phyloP scores from a whole-genome alignment of 2,797 vertebrate genomes.

The Bovichtus variegatus region DNA sequence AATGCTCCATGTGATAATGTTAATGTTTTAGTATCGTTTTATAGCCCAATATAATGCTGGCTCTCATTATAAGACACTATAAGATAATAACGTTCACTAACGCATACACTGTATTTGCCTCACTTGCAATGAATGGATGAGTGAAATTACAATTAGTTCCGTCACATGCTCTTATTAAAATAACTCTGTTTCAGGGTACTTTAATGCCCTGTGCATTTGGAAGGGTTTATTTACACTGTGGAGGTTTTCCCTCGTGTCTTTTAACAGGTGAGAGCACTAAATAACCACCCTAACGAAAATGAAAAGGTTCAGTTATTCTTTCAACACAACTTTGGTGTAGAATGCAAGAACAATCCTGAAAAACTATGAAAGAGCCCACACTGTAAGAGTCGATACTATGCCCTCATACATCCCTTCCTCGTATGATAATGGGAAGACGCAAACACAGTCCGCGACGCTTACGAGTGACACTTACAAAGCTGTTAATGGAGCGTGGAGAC shows the following conservation, averaged over 20 bases:
- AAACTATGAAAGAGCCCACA: background rate
- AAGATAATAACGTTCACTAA: conserved; percentile 46
- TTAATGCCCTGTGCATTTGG: background rate
- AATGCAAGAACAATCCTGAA: background rate
- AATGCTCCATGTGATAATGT: conserved; percentile 26
- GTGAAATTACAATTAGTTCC: conserved; percentile 49
- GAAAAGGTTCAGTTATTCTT: background rate
- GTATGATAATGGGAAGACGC: background rate
- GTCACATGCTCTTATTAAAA: conserved; percentile 30
- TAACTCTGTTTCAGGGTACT: background rate
- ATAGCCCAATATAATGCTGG: conserved; percentile 16
- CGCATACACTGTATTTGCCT: conserved; percentile 13
- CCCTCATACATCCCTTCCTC: background rate
- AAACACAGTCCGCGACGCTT: conserved; percentile 31
- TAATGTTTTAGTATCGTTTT: conserved; percentile 39
- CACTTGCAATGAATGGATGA: background rate
- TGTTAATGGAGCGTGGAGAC: conserved; percentile 34
- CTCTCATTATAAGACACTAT: conserved; percentile 44
- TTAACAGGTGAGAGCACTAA: conserved; percentile 1
- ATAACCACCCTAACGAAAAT: background rate
- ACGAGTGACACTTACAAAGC: conserved; percentile 43
- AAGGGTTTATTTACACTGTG: conserved; percentile 20
- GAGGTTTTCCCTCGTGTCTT: background rate
- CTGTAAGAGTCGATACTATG: background rate
- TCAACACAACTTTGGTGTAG: background rate